Evolutionary conservation across 2,888 invertebrate species (phyloP).

Genomic region (Leucophenga maculata): DNA sequence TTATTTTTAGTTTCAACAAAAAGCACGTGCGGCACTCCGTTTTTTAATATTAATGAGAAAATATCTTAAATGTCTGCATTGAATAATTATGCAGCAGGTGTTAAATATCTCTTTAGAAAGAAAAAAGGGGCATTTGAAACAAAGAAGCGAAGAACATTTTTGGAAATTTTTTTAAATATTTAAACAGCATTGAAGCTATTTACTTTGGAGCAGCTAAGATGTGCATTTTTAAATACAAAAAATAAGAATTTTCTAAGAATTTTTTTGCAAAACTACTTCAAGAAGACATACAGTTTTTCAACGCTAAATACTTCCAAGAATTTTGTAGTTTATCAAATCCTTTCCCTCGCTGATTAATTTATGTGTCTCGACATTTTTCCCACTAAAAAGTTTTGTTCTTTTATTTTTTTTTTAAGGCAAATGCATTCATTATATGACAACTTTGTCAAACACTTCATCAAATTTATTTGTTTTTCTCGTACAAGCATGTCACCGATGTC

Average conservation of each 20-base stretch:
- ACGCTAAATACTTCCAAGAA: slow-evolving; percentile 39
- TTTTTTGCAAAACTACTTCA: not conserved
- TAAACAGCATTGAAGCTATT: not conserved
- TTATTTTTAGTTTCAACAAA: slow-evolving; percentile 5
- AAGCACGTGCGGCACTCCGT: too few relatives aligned
- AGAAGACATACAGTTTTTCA: slow-evolving; percentile 48
- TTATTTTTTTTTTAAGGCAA: not conserved
- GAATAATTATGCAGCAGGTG: slow-evolving; percentile 63
- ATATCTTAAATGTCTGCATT: slow-evolving; percentile 39
- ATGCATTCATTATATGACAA: slow-evolving; percentile 45
- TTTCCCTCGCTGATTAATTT: slow-evolving; percentile 49
- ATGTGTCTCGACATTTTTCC: not conserved
- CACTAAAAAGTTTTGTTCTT: not conserved
- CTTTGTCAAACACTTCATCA: slow-evolving; percentile 63
- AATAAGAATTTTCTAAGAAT: too few relatives aligned
- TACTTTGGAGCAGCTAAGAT: too few relatives aligned
- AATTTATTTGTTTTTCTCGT: slow-evolving; percentile 41
- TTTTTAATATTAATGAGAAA: slow-evolving; percentile 43
- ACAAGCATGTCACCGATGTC: slow-evolving; percentile 20
- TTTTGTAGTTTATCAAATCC: too few relatives aligned
- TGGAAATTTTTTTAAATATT: not conserved
- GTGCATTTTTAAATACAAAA: too few relatives aligned
- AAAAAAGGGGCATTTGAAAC: slow-evolving; percentile 29
- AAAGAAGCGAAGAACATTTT: not conserved
- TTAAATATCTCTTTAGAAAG: slow-evolving; percentile 50